Percentiles rank a stretch among this genome's conserved stretches.
Conservation (phyloP, 1,140 invertebrate species). For the Fragariocoptes setiger region DNA sequence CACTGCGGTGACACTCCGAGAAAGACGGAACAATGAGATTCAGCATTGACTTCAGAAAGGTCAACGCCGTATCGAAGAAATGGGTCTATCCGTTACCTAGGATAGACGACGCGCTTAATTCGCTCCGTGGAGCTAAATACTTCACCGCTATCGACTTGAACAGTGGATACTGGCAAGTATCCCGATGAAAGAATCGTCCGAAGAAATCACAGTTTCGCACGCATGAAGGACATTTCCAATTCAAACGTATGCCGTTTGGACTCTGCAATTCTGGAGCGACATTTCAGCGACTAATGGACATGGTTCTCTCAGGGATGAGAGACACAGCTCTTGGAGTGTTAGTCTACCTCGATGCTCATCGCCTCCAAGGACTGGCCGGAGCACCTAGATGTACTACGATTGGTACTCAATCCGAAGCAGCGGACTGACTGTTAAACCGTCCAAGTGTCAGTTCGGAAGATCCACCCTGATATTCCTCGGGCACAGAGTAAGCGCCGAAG, state of each 20-base stretch:
- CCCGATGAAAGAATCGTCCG: slow-evolving; percentile 10
- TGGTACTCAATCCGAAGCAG: neutral
- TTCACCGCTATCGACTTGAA: slow-evolving; percentile 20
- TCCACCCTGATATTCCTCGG: slow-evolving; percentile 5
- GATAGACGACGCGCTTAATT: slow-evolving; percentile 19
- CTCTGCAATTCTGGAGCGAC: slow-evolving; percentile 8
- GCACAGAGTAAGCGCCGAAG: slow-evolving; percentile 2
- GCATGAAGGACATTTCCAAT: slow-evolving; percentile 5
- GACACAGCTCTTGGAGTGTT: neutral
- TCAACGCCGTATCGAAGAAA: slow-evolving; percentile 6
- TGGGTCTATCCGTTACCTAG: slow-evolving; percentile 15
- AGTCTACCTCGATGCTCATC: neutral
- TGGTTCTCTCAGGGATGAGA: slow-evolving; percentile 1
- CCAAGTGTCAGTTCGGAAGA: slow-evolving; percentile 8
- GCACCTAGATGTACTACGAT: neutral
- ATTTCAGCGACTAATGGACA: slow-evolving; percentile 8
- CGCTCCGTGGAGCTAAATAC: slow-evolving; percentile 14
- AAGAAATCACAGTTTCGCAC: neutral
- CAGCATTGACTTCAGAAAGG: slow-evolving; percentile 4
- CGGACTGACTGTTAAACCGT: slow-evolving; percentile 4
- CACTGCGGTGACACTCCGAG: too few relatives aligned
- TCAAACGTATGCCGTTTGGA: slow-evolving; percentile 8
- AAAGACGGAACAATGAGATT: slow-evolving; percentile 5
- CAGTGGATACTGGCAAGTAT: slow-evolving; percentile 21
- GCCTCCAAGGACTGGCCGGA: neutral